Conservation (phyloP, 1,140 invertebrate genomes). For the Diachasma alloeum region DNA sequence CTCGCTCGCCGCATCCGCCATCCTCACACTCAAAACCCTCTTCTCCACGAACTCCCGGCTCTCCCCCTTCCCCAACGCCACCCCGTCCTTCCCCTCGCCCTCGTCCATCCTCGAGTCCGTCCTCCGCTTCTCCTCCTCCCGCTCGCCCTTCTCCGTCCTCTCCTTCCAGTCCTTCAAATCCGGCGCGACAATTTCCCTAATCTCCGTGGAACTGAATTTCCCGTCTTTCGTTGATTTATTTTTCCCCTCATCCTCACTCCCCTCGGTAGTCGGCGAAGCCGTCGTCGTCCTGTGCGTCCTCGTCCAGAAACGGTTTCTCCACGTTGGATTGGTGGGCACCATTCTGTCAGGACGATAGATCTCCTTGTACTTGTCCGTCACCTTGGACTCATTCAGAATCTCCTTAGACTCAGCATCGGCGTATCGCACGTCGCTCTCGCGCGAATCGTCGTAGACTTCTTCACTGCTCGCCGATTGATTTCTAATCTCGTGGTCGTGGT, state of each 20-base stretch:
- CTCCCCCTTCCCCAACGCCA: neutral
- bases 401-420: neutral
- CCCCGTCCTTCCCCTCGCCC: neutral
- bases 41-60: neutral
- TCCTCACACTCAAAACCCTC: neutral
- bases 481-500: neutral
- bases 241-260: neutral
- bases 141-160: neutral
- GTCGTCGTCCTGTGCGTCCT: neutral
- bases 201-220: conserved; percentile 12
- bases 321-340: conserved; percentile 16
- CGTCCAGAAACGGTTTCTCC: conserved; percentile 2
- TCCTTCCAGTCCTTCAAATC: conserved; percentile 15
- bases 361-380: neutral
- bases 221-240: neutral
- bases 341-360: conserved; percentile 17
- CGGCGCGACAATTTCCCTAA: conserved; percentile 12
- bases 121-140: neutral
- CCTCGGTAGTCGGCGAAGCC: neutral
- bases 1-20: neutral
- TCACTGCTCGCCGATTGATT: neutral
- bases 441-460: neutral
- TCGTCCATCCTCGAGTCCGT: conserved; percentile 16
- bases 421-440: neutral
- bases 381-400: neutral